phyloP scores from a whole-genome alignment of 1,140 invertebrate species.

The Hypothenemus hampei region DNA sequence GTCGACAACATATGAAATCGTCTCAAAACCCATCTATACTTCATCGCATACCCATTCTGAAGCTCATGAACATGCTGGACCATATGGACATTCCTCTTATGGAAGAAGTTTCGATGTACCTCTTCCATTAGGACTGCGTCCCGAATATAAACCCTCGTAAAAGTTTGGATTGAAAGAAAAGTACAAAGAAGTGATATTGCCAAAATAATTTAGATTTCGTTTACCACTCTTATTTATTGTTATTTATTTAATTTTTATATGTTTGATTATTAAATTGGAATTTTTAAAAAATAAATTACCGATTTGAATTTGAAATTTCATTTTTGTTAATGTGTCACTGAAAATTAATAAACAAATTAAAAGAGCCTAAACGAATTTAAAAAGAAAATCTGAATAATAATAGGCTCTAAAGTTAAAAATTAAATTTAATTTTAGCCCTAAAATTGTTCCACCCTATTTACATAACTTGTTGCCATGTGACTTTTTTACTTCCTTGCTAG shows the following conservation, averaged over 20 bases:
- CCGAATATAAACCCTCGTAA: slow-evolving; percentile 36
- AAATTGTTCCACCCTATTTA: too few relatives aligned
- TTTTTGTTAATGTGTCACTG: too few relatives aligned
- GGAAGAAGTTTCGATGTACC: slow-evolving; percentile 46
- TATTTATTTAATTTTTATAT: slow-evolving; percentile 13
- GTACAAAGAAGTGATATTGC: slow-evolving; percentile 11
- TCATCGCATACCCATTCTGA: slow-evolving; percentile 68
- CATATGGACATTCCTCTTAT: slow-evolving; percentile 55
- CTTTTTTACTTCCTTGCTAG: too few relatives aligned
- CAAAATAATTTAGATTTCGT: slow-evolving; percentile 3
- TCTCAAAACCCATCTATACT: slow-evolving; percentile 72
- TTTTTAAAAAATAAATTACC: too few relatives aligned
- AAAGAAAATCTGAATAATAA: too few relatives aligned
- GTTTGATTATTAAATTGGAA: too few relatives aligned
- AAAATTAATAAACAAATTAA: too few relatives aligned
- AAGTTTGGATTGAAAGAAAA: neutral
- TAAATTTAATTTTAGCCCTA: too few relatives aligned
- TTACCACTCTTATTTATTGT: slow-evolving; percentile 17
- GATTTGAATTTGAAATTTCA: too few relatives aligned
- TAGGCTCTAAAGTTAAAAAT: too few relatives aligned
- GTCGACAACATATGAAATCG: slow-evolving; percentile 77
- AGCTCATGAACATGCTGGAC: slow-evolving; percentile 52
- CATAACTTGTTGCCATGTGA: too few relatives aligned
- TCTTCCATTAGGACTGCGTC: slow-evolving; percentile 41
- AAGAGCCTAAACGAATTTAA: too few relatives aligned